Evolutionary conservation across 2,888 invertebrate species (phyloP).

Genomic region (Ramazzottius varieornatus): DNA sequence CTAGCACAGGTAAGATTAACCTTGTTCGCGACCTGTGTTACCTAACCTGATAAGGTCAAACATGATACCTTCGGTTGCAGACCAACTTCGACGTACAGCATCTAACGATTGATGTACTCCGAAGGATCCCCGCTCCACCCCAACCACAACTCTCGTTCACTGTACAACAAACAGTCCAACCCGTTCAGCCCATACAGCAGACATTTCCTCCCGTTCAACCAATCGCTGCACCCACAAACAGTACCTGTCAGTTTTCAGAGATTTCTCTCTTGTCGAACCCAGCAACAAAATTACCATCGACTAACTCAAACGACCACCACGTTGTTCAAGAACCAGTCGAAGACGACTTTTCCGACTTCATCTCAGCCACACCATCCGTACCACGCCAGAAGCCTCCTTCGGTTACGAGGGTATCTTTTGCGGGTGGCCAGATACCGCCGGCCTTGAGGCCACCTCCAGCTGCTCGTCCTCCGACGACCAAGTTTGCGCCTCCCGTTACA

Average conservation of each 20-base stretch:
- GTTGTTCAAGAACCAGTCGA: not conserved
- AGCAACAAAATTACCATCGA: not conserved
- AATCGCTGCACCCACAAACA: not conserved
- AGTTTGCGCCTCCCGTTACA: no score
- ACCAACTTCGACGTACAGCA: slow-evolving; percentile 1
- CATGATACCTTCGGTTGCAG: no score
- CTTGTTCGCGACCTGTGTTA: not conserved
- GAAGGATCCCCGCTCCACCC: not conserved
- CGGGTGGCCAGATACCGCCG: no score
- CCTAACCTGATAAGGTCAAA: no score
- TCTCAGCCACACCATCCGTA: no score
- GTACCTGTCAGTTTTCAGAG: not conserved
- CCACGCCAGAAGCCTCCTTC: no score
- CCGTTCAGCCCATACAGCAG: no score
- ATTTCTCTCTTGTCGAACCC: not conserved
- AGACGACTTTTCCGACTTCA: not conserved
- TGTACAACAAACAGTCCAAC: no score
- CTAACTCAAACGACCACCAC: no score
- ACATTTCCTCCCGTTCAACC: not conserved
- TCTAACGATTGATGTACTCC: not conserved
- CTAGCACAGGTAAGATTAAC: not conserved
- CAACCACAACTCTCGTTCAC: not conserved
- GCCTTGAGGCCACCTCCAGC: no score
- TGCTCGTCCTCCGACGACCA: no score
- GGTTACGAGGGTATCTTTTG: no score